A percentile compares a stretch with the other conserved stretches of the same genome.
Conservation (phyloP, 2,797 vertebrate species). For the Eulemur coronatus region DNA sequence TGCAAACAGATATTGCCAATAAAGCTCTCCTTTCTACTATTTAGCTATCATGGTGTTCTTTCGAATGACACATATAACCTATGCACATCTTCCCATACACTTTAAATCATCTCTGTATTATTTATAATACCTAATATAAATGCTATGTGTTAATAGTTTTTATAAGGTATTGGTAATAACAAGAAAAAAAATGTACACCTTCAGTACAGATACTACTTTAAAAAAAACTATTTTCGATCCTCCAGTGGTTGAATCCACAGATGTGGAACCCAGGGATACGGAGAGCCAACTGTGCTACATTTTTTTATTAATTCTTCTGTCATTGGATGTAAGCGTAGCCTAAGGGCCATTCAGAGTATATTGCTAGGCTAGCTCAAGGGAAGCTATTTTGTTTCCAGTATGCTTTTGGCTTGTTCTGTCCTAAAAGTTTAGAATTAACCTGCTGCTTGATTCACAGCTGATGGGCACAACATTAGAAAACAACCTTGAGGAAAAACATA, state of each 20-base stretch:
- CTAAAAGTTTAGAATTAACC: too few relatives aligned
- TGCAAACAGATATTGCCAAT: too few relatives aligned
- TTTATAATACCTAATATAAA: not conserved
- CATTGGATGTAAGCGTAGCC: too few relatives aligned
- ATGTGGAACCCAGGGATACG: not conserved
- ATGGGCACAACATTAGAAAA: too few relatives aligned
- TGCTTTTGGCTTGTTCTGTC: too few relatives aligned
- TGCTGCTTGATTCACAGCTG: too few relatives aligned
- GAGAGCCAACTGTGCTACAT: not conserved
- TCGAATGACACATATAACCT: not conserved
- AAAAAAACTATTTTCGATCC: not conserved
- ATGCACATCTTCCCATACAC: not conserved
- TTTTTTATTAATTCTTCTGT: not conserved
- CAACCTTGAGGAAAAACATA: too few relatives aligned
- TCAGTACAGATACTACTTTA: not conserved
- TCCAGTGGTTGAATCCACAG: not conserved
- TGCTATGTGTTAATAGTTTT: not conserved
- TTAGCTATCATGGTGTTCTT: too few relatives aligned
- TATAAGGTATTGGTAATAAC: not conserved
- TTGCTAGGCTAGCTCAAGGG: too few relatives aligned
- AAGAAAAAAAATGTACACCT: not conserved
- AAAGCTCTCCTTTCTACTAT: too few relatives aligned
- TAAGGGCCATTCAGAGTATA: too few relatives aligned
- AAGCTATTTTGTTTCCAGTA: too few relatives aligned
- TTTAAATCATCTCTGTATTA: not conserved